Base-by-base conservation (phyloP, 2,797 vertebrate genomes). In the Smutsia temminckii region DNA sequence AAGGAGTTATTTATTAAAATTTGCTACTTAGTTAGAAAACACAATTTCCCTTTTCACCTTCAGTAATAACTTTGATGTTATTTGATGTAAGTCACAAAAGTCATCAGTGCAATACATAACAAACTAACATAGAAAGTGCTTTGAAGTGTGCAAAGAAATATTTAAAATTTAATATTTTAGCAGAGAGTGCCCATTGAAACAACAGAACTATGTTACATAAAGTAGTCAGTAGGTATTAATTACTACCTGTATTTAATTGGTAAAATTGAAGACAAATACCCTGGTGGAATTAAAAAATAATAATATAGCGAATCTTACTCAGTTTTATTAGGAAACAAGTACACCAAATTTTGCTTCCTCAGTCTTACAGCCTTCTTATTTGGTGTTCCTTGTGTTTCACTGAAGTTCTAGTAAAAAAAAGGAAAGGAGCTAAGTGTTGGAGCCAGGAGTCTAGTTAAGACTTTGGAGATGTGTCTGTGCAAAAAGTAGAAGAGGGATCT, bases 291-390 rank as follows among this genome's bases (percentile, higher is more conserved):
- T 86, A 93, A 89, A 95, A 85, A 29, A 25, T 57, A 93, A 57
- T 63, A 69, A 10, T 87, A 27, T 53, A 40, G 27, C 79, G 17
- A 78, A 74, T 92, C 75, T 93, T 64, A 23, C 34, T 80, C 85
- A 74, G 8, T 83, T 91, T 94, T 93, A 68, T 91, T 95, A 68
- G 72, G 85, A 93, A 91, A 85, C 86, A 88, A 25, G 72, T 93
- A 51, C 14, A 18, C 23, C 32, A 29, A 40, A 75, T 59, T 96
- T 95, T 91, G 20, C 6, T 85, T 95, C 21, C 2, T 94, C 84
- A 84, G 23, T 75, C 16, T 55, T 29, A 46, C 11, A 46, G 5
- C 79, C 6, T 1, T 9, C 8, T 92, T 90, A 27, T 27, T 71
- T 61, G 37, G 14, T 94, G 8, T 74, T 59, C 27, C 46, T 93